A percentile compares a stretch with the other conserved stretches of the same genome.
These are phyloP conservation scores for Loripinus fragilis DNA, from an alignment of 2,888 invertebrate genomes.

Conservation along the genomic window DNA sequence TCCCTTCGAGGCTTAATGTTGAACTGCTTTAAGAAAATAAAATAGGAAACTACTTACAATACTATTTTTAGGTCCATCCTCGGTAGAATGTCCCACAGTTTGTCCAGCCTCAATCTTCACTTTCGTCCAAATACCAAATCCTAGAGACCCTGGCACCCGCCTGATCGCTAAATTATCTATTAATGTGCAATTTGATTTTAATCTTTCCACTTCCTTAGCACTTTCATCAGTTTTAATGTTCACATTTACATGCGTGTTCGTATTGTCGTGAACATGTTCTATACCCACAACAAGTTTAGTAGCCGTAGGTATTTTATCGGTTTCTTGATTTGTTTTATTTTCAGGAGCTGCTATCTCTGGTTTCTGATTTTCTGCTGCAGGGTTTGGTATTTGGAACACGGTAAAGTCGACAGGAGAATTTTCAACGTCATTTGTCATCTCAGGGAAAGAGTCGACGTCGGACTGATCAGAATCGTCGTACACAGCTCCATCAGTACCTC, in stretches of 20 bases:
- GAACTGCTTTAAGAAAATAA: too few species aligned
- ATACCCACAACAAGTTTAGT: too few species aligned
- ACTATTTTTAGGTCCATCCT: background rate
- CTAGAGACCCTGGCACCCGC: background rate
- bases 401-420: background rate
- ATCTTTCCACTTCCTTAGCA: too few species aligned
- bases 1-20: too few species aligned
- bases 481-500: background rate
- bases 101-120: conserved; percentile 44
- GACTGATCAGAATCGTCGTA: background rate
- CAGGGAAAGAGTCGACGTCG: background rate
- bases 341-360: too few species aligned
- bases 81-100: conserved; percentile 39
- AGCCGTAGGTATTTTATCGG: too few species aligned
- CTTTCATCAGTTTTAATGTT: too few species aligned
- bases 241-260: too few species aligned
- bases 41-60: background rate
- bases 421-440: background rate
- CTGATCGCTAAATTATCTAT: background rate
- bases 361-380: background rate
- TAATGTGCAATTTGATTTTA: background rate
- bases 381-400: background rate
- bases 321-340: too few species aligned
- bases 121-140: conserved; percentile 36
- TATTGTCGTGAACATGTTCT: too few species aligned